A percentile compares a stretch with the other conserved stretches of the same genome.
These are phyloP conservation scores for Microtus oregoni DNA, from an alignment of 2,113 vertebrate species.

Conservation along the genomic window DNA sequence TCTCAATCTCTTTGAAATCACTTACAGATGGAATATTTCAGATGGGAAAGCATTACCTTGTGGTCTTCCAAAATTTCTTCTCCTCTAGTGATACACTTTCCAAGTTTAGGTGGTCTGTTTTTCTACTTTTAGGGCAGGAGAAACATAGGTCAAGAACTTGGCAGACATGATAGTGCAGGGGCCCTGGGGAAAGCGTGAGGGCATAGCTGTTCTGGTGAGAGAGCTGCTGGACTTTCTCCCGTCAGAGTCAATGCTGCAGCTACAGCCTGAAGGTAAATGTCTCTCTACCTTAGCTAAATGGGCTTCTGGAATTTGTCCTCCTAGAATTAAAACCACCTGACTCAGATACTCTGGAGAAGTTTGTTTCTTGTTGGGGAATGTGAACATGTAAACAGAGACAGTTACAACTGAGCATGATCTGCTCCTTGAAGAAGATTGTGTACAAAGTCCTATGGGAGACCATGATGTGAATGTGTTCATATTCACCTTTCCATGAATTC, in stretches of 20 bases:
- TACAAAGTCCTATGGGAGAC: conserved; percentile 52
- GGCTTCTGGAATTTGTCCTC: not conserved
- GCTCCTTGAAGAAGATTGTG: conserved; percentile 30
- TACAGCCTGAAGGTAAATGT: not conserved
- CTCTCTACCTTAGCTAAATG: not conserved
- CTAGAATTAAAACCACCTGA: conserved; percentile 28
- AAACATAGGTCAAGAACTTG: not conserved
- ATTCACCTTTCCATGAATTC: conserved; percentile 11
- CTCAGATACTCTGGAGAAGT: conserved; percentile 41
- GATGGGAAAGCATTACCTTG: not conserved
- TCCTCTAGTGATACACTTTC: not conserved
- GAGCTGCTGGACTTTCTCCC: rapidly evolving
- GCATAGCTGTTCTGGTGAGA: not conserved
- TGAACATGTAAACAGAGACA: conserved; percentile 62
- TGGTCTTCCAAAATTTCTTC: not conserved
- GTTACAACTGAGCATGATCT: conserved; percentile 8
- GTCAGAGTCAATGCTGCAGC: not conserved
- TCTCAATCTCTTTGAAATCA: not conserved
- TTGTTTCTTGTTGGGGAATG: not conserved
- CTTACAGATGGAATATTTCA: not conserved
- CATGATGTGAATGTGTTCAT: not conserved
- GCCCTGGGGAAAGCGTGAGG: not conserved
- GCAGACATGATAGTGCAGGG: not conserved
- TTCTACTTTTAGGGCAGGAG: not conserved
- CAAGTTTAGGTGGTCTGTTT: not conserved